phyloP scores from a whole-genome alignment of 2,113 vertebrate species.

The Spea multiplicata region DNA sequence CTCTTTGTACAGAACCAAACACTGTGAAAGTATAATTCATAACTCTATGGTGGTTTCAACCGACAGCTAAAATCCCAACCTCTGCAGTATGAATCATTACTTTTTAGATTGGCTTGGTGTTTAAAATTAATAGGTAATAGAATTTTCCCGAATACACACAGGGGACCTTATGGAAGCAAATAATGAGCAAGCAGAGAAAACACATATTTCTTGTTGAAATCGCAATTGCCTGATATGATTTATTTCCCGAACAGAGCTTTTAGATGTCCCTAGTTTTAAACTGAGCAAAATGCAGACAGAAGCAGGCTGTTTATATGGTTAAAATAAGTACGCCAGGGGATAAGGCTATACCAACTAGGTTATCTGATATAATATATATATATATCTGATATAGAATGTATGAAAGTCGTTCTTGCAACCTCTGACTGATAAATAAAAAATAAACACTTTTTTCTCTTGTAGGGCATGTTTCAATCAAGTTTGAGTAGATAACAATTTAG shows the following conservation, averaged over 20 bases:
- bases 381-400: conserved; percentile 29
- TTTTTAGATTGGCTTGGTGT: conserved; percentile 43
- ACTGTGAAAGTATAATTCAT: conserved; percentile 26
- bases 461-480: conserved; percentile 14
- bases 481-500: conserved; percentile 36
- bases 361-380: conserved; percentile 20
- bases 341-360: conserved; percentile 22
- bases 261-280: conserved; percentile 26
- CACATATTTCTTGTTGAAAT: conserved; percentile 43
- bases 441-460: conserved; percentile 40
- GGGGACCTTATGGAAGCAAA: conserved; percentile 44
- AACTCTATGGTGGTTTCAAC: conserved; percentile 26
- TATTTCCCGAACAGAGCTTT: conserved; percentile 30
- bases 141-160: conserved; percentile 41
- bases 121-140: conserved; percentile 47
- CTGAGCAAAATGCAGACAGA: background rate
- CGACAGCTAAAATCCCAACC: conserved; percentile 33
- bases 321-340: background rate
- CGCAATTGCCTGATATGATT: conserved; percentile 32
- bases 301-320: conserved; percentile 15
- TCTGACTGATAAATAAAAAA: conserved; percentile 35
- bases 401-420: conserved; percentile 24
- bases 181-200: conserved; percentile 37
- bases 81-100: conserved; percentile 38
- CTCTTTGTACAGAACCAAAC: conserved; percentile 21